phyloP scores from a whole-genome alignment of 1,140 invertebrate genomes.

The Neodiprion lecontei region DNA sequence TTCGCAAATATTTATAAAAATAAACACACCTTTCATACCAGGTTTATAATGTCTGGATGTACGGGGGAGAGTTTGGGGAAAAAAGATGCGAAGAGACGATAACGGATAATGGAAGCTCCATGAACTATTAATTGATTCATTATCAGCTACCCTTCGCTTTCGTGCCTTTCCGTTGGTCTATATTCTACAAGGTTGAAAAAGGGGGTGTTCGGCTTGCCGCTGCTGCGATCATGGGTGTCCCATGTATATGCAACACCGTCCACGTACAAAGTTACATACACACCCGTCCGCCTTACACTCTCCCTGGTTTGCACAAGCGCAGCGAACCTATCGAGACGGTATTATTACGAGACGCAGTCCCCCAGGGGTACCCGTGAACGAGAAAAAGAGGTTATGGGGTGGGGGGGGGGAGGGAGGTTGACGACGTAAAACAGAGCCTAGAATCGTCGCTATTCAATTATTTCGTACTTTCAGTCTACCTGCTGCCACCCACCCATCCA shows the following conservation, averaged over 20 bases:
- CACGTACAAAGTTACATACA: no score
- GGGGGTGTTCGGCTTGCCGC: background rate
- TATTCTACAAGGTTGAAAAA: background rate
- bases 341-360: constrained; percentile 44
- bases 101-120: background rate
- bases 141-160: background rate
- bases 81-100: background rate
- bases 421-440: constrained; percentile 17
- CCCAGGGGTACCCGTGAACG: constrained; percentile 23
- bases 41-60: no score
- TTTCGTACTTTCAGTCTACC: constrained; percentile 56
- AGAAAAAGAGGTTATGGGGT: constrained; percentile 13
- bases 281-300: background rate
- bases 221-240: background rate
- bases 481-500: constrained; percentile 12
- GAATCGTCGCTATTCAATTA: constrained; percentile 49
- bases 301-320: background rate
- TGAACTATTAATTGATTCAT: constrained; percentile 14
- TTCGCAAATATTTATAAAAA: no score
- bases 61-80: no score
- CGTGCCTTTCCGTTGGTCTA: background rate
- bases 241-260: no score
- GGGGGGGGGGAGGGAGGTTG: background rate
- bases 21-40: no score
- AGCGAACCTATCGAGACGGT: constrained; percentile 30